These are phyloP conservation scores for Aradophagus sp. DNA, from an alignment of 1,140 invertebrate species.

Conservation along the genomic window DNA sequence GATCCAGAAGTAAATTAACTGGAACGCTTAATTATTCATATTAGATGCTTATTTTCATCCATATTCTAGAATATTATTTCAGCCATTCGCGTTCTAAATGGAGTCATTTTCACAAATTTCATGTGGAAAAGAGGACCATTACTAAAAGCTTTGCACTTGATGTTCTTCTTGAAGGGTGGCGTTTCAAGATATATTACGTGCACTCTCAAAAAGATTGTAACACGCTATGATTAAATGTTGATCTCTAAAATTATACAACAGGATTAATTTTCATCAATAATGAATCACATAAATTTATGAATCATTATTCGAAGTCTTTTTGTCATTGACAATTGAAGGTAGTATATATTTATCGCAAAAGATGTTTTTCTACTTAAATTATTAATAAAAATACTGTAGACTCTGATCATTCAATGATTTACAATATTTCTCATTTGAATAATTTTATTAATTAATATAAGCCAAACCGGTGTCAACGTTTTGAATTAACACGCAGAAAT, in stretches of 20 bases:
- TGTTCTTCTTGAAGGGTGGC: slow-evolving; percentile 9
- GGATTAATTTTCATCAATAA: background rate
- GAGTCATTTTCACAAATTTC: slow-evolving; percentile 12
- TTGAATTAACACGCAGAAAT: too few species aligned
- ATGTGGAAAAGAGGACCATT: slow-evolving; percentile 8
- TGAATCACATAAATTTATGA: background rate
- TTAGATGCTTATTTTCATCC: background rate
- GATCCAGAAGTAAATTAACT: too few species aligned
- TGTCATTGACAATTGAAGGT: too few species aligned
- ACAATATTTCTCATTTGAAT: too few species aligned
- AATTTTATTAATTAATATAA: too few species aligned
- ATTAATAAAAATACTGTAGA: too few species aligned
- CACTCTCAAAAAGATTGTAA: background rate
- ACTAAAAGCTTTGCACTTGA: slow-evolving; percentile 14
- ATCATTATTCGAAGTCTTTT: too few species aligned
- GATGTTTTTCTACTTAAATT: too few species aligned
- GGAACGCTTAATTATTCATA: slow-evolving; percentile 1
- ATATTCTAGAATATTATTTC: slow-evolving; percentile 7
- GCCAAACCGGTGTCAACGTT: background rate
- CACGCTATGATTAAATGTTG: slow-evolving; percentile 2
- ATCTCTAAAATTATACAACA: background rate
- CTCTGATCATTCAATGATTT: too few species aligned
- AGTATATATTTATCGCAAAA: too few species aligned
- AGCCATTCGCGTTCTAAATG: slow-evolving; percentile 2
- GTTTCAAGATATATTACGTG: slow-evolving; percentile 7